Conservation (phyloP, 2,888 invertebrate genomes). For the Drosophila anomalipes region DNA sequence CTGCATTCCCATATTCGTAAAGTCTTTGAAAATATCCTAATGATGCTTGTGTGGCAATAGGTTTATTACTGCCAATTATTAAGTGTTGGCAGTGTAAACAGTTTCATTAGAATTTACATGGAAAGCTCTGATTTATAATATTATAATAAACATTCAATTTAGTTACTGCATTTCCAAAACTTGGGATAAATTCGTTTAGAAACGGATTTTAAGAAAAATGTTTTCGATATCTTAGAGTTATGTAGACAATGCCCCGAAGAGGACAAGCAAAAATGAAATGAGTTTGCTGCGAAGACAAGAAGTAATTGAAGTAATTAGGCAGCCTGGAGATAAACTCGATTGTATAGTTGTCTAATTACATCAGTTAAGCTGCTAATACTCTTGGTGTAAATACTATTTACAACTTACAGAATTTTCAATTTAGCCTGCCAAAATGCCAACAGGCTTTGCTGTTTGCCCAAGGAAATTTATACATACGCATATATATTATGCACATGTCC, state of each 20-base stretch:
- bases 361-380: background rate
- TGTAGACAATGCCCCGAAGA: background rate
- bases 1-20: background rate
- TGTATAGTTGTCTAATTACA: slow-evolving; percentile 15
- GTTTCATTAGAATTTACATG: background rate
- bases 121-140: background rate
- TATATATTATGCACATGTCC: slow-evolving; percentile 57
- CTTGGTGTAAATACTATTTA: slow-evolving; percentile 9
- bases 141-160: background rate
- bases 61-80: slow-evolving; percentile 5
- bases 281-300: background rate
- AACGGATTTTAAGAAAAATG: background rate
- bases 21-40: background rate
- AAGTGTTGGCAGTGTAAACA: background rate
- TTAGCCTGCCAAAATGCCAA: slow-evolving; percentile 7
- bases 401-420: background rate
- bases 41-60: background rate
- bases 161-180: background rate
- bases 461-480: slow-evolving; percentile 9
- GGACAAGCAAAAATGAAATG: background rate
- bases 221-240: background rate
- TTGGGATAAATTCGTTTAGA: background rate
- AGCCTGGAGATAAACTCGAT: background rate
- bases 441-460: slow-evolving; percentile 6
- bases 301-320: background rate